Conservation (phyloP, 2,113 vertebrate genomes). For the Corynorhinus townsendii region DNA sequence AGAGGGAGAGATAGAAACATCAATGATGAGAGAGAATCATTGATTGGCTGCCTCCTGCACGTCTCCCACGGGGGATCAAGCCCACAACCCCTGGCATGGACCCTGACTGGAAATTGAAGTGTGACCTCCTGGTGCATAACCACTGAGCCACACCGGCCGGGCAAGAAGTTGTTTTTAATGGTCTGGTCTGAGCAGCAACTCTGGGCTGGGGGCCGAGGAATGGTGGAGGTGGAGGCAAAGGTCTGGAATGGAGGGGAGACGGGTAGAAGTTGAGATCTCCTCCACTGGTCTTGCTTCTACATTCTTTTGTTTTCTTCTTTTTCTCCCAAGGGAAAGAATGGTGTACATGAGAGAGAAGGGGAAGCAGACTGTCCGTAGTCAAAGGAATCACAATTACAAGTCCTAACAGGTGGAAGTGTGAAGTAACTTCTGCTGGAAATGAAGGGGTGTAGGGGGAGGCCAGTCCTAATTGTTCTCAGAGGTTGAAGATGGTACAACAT, state of each 20-base stretch:
- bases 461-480: not conserved
- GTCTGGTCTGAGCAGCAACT: not conserved
- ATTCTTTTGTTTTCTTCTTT: not conserved
- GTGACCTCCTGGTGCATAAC: no score
- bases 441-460: not conserved
- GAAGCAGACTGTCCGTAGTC: not conserved
- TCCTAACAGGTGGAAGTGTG: not conserved
- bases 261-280: not conserved
- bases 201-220: not conserved
- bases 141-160: no score
- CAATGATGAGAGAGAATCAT: no score
- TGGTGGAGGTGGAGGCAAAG: not conserved
- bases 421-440: not conserved
- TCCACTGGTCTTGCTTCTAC: not conserved
- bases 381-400: not conserved
- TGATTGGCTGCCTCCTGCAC: no score
- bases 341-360: not conserved
- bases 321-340: not conserved
- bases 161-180: not conserved
- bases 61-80: no score
- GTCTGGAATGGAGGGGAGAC: accelerated
- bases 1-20: no score
- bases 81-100: no score
- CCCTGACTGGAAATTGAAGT: no score
- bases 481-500: not conserved